Evolutionary conservation across 1,140 invertebrate species (phyloP), one percentile per base, ranked within the genome.

Genomic region (Sminthurinus signatus): DNA sequence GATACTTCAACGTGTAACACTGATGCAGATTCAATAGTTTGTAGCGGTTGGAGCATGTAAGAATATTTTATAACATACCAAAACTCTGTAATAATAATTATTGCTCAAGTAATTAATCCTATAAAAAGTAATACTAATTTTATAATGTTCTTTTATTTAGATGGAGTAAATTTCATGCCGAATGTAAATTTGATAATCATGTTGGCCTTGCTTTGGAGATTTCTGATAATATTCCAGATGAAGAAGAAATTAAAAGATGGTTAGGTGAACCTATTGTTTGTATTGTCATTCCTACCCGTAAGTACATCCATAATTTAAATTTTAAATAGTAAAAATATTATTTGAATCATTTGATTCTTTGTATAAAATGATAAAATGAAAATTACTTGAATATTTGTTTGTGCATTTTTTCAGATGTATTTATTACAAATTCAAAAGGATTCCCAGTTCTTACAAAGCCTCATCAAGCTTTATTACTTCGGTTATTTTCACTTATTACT

Each of bases 261-360:
- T 74, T 93, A 17, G 91, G 93, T 5, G 95, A 98, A 79, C 93
- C 93, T 19, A 81, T 98, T 0, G 90, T 86, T 75, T 87, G 85
- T 65, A 77, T 96, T n/a, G 80, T 94, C 39, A 75, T 98, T 25
- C 86, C 89, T 14, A 93, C 93, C 4, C 80, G 81, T 62, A 77
- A 90, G 48, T 63, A 12, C 5, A 15, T 36, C 32, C 5, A 36
- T 36, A 15, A 36, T 8, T 36, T 36, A 8, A 5, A 8, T 36
- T 36, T 5, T 8, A 15, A 36, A 15, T 36, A 36, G 5, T 36
- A 15, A 8, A 5, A 36, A 8, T 5, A 36, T 36, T 36, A 36
- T 36, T 36, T 8, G 15, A 15, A 8, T 8, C 32, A 8, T n/a
- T n/a, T n/a, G n/a, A n/a, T n/a, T n/a, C n/a, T n/a, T n/a, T n/a